Percentiles rank a stretch among this genome's conserved stretches.
phyloP scores from a whole-genome alignment of 1,140 invertebrate species.

The Anoplolepis gracilipes region DNA sequence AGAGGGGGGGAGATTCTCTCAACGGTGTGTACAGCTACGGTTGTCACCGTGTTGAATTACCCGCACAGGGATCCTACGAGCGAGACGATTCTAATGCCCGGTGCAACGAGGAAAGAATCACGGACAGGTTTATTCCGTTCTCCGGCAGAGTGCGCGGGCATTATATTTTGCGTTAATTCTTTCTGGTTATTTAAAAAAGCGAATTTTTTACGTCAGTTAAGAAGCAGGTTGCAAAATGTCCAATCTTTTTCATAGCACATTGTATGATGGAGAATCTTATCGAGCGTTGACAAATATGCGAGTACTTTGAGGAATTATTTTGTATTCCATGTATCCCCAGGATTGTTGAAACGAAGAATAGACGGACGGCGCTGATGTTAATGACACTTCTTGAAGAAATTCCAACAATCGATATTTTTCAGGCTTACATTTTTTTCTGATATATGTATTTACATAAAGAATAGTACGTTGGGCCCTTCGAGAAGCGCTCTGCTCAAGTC shows the following conservation, averaged over 20 bases:
- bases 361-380: neutral
- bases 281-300: neutral
- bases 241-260: neutral
- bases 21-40: slow-evolving; percentile 71
- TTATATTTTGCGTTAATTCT: slow-evolving; percentile 68
- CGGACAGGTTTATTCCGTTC: slow-evolving; percentile 67
- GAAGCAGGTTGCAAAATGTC: neutral
- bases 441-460: slow-evolving; percentile 27
- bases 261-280: neutral
- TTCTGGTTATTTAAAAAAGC: neutral
- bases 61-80: slow-evolving; percentile 70
- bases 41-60: slow-evolving; percentile 76
- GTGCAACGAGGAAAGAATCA: slow-evolving; percentile 78
- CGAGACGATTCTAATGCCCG: slow-evolving; percentile 74
- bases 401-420: neutral
- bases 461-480: neutral
- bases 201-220: neutral
- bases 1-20: slow-evolving; percentile 55
- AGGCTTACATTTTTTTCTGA: neutral
- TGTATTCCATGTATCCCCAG: neutral
- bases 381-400: neutral
- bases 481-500: neutral
- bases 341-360: neutral
- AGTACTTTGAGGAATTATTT: neutral
- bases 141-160: slow-evolving; percentile 72